Evolutionary conservation across 2,888 invertebrate species (phyloP), one percentile per base, ranked within the genome.

Genomic region (Thera britannica): DNA sequence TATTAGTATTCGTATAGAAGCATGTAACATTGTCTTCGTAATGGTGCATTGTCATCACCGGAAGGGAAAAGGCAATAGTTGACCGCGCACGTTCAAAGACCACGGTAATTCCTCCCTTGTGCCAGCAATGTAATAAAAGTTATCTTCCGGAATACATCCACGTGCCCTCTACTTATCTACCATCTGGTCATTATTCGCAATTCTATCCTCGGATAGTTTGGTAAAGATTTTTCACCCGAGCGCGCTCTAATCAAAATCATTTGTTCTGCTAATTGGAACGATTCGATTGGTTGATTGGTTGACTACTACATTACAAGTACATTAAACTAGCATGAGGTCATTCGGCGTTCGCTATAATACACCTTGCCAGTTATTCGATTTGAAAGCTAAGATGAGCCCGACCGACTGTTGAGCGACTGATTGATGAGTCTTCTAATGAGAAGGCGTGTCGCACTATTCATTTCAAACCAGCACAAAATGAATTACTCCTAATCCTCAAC

Each of bases 61-160:
- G 83, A 80, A 79, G 80, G 56, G 66, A 56, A 67, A 72, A 84
- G 77, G 79, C 77, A 83, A 85, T 86, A 82, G 83, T 86, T 84
- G 85, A 86, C 84, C 84, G 84, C 78, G 81, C 86, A 85, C 83
- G 86, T 84, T 79, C 48, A 68, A 71, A 62, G 54, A 59, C 65
- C 82, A 68, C 72, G 70, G 79, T 84, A 80, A 85, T 86, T 82
- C 80, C 82, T 83, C 74, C 79, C 80, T 81, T 80, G 84, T 84
- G 83, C 81, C 75, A 77, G 83, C 86, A 87, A 87, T 87, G 87
- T 85, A 87, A 90, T 90, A 87, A 89, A 89, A 89, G 82, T 84
- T 87, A 86, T 85, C 82, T 81, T 82, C 76, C 77, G 75, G 81
- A 80, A 82, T 84, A 82, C 83, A 82, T 79, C 83, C 81, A 79